These are phyloP conservation scores for Portevinia maculata DNA, from an alignment of 2,888 invertebrate genomes.

Conservation along the genomic window DNA sequence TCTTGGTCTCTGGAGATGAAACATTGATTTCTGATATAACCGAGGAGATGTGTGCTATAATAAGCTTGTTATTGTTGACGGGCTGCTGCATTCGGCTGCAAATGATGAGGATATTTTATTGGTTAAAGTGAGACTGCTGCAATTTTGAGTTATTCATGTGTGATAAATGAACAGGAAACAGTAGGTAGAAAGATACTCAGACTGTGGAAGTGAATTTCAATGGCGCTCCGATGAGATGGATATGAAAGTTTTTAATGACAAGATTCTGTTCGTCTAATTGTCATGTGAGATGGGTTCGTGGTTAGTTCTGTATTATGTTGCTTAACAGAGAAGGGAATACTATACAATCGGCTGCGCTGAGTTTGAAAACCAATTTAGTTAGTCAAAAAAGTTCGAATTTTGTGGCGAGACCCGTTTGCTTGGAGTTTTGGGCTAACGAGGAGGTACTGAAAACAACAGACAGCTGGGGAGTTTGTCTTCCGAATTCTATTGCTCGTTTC, in stretches of 20 bases:
- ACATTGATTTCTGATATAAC: constrained; percentile 69
- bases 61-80: constrained; percentile 57
- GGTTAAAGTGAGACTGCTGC: constrained; percentile 63
- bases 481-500: constrained; percentile 18
- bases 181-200: too few species aligned
- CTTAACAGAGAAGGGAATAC: constrained; percentile 66
- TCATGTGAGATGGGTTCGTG: constrained; percentile 57
- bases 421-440: constrained; percentile 27
- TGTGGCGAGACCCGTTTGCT: constrained; percentile 48
- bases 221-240: constrained; percentile 39
- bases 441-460: constrained; percentile 16
- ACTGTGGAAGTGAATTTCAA: constrained; percentile 29
- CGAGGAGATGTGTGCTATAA: constrained; percentile 58
- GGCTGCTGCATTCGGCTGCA: constrained; percentile 15
- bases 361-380: constrained; percentile 36
- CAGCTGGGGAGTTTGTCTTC: background rate
- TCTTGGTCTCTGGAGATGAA: constrained; percentile 48
- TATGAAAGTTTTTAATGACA: constrained; percentile 61
- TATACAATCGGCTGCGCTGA: background rate
- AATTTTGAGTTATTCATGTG: constrained; percentile 60
- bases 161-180: constrained; percentile 70
- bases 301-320: constrained; percentile 57
- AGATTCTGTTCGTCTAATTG: constrained; percentile 67
- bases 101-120: constrained; percentile 57
- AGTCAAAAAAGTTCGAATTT: constrained; percentile 32